Evolutionary conservation across 2,797 vertebrate genomes (phyloP).

Genomic region (Chrosomus eos): DNA sequence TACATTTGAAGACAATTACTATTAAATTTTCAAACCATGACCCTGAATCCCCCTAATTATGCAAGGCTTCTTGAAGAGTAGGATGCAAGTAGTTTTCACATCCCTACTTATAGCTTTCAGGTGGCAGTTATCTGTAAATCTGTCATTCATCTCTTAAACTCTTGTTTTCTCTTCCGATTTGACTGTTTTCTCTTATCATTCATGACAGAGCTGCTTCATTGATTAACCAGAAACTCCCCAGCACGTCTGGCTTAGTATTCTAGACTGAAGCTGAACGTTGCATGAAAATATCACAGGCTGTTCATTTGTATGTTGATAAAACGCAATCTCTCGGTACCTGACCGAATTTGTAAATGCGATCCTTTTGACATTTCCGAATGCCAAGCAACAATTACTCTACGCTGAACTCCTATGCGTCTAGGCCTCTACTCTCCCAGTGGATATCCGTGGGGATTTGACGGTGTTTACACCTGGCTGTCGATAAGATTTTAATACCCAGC

Average conservation of each 20-base stretch:
- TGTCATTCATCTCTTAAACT: slow-evolving; percentile 38
- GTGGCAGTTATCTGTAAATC: slow-evolving; percentile 47
- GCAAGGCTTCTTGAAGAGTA: neutral
- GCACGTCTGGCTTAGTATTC: slow-evolving; percentile 57
- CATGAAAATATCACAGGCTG: slow-evolving; percentile 58
- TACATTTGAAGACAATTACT: neutral
- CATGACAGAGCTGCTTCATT: slow-evolving; percentile 26
- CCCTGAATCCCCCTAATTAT: neutral
- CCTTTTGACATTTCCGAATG: slow-evolving; percentile 62
- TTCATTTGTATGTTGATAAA: slow-evolving; percentile 62
- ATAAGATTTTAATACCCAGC: slow-evolving; percentile 44
- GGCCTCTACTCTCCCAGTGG: slow-evolving; percentile 19
- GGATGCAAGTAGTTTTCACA: neutral
- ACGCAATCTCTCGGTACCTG: slow-evolving; percentile 53
- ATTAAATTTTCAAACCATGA: neutral
- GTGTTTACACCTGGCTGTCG: slow-evolving; percentile 44
- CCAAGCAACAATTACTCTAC: slow-evolving; percentile 46
- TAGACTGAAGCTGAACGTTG: slow-evolving; percentile 33
- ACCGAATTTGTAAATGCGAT: slow-evolving; percentile 61
- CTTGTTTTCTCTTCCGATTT: slow-evolving; percentile 44
- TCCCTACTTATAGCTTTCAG: neutral
- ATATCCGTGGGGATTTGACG: slow-evolving; percentile 13
- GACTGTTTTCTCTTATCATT: slow-evolving; percentile 39
- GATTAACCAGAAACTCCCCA: slow-evolving; percentile 54
- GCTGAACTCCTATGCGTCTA: slow-evolving; percentile 26